Percentiles rank a stretch among this genome's conserved stretches.
Evolutionary conservation across 2,797 vertebrate genomes (phyloP).

Genomic region (Pipistrellus kuhlii): DNA sequence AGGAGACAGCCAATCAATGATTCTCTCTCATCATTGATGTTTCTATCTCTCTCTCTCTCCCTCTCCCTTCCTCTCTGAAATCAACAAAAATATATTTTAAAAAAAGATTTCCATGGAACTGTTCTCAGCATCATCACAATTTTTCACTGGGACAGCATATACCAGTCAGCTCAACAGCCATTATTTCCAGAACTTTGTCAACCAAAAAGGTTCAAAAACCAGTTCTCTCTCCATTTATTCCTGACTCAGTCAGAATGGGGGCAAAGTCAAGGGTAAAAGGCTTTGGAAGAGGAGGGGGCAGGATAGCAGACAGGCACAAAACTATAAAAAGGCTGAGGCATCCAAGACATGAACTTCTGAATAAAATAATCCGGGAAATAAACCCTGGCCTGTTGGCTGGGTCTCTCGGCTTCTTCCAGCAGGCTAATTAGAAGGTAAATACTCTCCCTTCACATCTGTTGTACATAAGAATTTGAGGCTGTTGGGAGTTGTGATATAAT

Average conservation of each 20-base stretch:
- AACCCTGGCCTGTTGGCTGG: background rate
- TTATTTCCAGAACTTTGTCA: conserved; percentile 61
- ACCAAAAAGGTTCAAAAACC: conserved; percentile 24
- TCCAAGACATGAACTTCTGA: background rate
- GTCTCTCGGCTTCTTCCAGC: background rate
- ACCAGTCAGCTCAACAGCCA: background rate
- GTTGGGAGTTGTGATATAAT: background rate
- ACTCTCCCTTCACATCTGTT: conserved; percentile 13
- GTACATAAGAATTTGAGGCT: background rate
- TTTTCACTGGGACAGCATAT: background rate
- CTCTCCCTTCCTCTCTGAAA: no score
- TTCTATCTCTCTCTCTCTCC: no score
- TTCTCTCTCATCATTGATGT: no score
- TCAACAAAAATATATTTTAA: no score
- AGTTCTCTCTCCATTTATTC: conserved; percentile 21
- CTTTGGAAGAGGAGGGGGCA: background rate
- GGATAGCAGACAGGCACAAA: background rate
- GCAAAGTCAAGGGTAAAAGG: background rate
- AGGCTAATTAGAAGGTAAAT: conserved; percentile 8
- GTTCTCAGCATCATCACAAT: background rate
- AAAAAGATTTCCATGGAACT: background rate
- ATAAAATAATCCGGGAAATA: background rate
- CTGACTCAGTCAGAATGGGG: background rate
- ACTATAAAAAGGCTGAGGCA: background rate
- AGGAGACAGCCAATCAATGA: no score